Evolutionary conservation across 1,140 invertebrate genomes (phyloP).

Genomic region (Holotrichia oblita): DNA sequence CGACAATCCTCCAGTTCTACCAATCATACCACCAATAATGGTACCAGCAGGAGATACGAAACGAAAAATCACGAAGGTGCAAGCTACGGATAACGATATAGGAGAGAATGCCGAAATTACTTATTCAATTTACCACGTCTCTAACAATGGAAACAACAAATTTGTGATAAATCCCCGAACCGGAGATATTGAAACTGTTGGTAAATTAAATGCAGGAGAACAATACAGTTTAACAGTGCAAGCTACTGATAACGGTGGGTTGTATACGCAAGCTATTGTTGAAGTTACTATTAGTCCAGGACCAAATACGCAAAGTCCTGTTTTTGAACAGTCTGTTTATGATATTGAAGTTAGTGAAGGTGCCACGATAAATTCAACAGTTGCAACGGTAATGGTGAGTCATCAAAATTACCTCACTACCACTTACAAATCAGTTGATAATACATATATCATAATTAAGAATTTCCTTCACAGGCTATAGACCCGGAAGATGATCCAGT

Average conservation of each 20-base stretch:
- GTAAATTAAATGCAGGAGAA: constrained; percentile 83
- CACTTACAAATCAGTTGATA: no score
- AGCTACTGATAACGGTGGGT: constrained; percentile 76
- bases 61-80: constrained; percentile 78
- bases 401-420: background rate
- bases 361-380: constrained; percentile 84
- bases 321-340: constrained; percentile 81
- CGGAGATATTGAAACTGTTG: constrained; percentile 79
- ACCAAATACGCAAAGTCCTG: constrained; percentile 85
- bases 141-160: constrained; percentile 86
- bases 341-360: constrained; percentile 89
- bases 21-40: constrained; percentile 77
- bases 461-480: constrained; percentile 69
- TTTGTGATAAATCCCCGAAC: constrained; percentile 85
- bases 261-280: constrained; percentile 82
- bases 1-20: constrained; percentile 83
- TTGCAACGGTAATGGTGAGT: constrained; percentile 73
- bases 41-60: constrained; percentile 84
- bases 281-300: constrained; percentile 84
- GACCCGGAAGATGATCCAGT: constrained; percentile 91
- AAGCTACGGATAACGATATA: constrained; percentile 86
- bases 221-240: constrained; percentile 89
- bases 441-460: background rate
- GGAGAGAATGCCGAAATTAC: constrained; percentile 83
- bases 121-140: constrained; percentile 87